Base-by-base conservation (phyloP, 2,113 vertebrate genomes). In the Danio rerio region DNA sequence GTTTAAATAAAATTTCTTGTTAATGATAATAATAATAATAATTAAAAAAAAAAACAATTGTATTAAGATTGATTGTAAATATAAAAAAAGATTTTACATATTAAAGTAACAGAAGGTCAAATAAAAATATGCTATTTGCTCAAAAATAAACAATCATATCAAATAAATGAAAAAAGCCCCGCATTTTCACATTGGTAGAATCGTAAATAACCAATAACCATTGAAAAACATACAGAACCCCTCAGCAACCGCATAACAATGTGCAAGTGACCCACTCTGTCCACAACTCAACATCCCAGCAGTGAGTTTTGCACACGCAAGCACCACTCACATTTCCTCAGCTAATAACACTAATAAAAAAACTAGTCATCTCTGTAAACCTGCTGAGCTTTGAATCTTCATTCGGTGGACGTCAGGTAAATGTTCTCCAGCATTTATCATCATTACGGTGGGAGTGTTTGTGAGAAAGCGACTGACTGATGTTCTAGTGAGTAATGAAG, bases 361-460 rank as follows among this genome's bases (percentile, higher is more conserved):
- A 56, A 16, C 42, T 47, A 59, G 40, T 47, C 50, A 71, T 77
- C 42, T 76, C n/a, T 62, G 7, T 47, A 15, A 77, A 62, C 13
- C 40, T 49, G 52, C 49, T 68, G 69, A 62, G 16, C n/a, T 43
- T 53, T 66, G 68, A 42, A 40, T 9, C n/a, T 72, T 50, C 65
- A 55, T 49, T 13, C 6, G 58, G 18, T 63, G 80, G 12, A 31
- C 49, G 52, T 83, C 50, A 74, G 52, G 4, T 20, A 80, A 73
- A 66, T 78, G 68, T 59, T 70, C 40, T 65, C 58, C n/a, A 58
- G 10, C 58, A 84, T 84, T 80, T 58, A 80, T 84, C 83, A 80
- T 74, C 83, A 75, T 80, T 68, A 84, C 21, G 47, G 18, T 71
- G 21, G 49, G 49, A 78, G 18, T 52, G 21, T 61, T 47, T 59